Evolutionary conservation across 2,113 vertebrate species (phyloP), one percentile per base, ranked within the genome.

Genomic region (Melanostigma gelatinosum): DNA sequence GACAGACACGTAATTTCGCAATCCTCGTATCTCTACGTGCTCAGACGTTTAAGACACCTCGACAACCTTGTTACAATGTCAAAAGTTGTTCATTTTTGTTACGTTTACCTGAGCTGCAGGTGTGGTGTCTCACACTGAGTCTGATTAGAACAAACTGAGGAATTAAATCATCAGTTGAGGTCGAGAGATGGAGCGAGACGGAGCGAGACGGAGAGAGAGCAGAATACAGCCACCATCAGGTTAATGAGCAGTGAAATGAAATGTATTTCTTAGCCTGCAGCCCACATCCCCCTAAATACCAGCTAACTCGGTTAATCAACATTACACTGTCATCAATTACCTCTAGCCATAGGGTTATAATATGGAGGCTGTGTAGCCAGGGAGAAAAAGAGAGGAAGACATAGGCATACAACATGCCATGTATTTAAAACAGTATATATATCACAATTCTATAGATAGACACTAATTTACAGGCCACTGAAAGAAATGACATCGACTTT

Each of bases 241-340:
- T 88, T 92, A 92, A 93, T 90, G 90, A 92, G 90, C 81, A 88
- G 87, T 92, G 90, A 92, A 92, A 93, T 91, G 82, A 90, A 91
- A 92, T 90, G 90, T 83, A 88, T 91, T 90, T 87, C 85, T 92
- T 81, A 72, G 86, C 87, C 82, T 29, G 61, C 80, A 74, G 87
- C 75, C 80, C 82, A 77, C 72, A 85, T 79, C 88, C 79, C 78
- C 77, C 75, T 90, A 88, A 91, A 89, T 87, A 88, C 83, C 87
- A 91, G 79, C 92, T 91, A 86, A 90, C 84, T 79, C 52, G 64
- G 55, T 72, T 88, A 89, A 92, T 90, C 85, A 92, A 92, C 88
- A 90, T 93, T 84, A 91, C 79, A 87, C 75, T 11, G 54, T 27
- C 83, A 83, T 92, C 91, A 91, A 89, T 92, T 89, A 91, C 88